Evolutionary conservation across 2,113 vertebrate species (phyloP).

Genomic region (Chaenocephalus aceratus): DNA sequence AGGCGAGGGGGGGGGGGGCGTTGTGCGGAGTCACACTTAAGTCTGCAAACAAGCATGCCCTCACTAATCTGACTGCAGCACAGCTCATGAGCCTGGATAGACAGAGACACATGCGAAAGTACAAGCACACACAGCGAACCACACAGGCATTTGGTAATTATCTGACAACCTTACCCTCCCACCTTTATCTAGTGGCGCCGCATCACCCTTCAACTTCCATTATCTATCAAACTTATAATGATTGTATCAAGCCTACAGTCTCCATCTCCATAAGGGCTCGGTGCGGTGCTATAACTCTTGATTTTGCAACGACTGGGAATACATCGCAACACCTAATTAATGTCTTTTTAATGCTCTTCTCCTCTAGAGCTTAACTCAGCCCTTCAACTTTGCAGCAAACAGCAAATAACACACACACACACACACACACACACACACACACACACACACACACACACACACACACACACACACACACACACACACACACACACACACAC

Average conservation of each 20-base stretch:
- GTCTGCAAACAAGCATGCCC: constrained; percentile 61
- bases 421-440: constrained; percentile 62
- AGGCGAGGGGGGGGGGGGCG: constrained; percentile 41
- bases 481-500: too few species aligned
- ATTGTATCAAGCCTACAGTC: constrained; percentile 78
- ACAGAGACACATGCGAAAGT: constrained; percentile 21
- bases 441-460: constrained; percentile 40
- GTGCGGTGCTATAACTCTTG: constrained; percentile 74
- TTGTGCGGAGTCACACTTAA: constrained; percentile 51
- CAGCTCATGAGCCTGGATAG: constrained; percentile 5
- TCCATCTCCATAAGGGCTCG: constrained; percentile 73
- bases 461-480: too few species aligned
- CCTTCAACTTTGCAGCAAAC: constrained; percentile 76
- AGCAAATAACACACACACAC: constrained; percentile 46
- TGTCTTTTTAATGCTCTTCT: constrained; percentile 84
- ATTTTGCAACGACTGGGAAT: constrained; percentile 77
- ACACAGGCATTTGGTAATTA: constrained; percentile 19
- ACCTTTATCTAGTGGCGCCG: constrained; percentile 62
- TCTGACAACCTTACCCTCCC: constrained; percentile 52
- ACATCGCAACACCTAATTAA: constrained; percentile 78
- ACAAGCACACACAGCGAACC: constrained; percentile 8
- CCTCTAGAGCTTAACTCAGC: constrained; percentile 79
- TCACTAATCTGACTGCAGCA: constrained; percentile 55
- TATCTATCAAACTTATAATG: constrained; percentile 80
- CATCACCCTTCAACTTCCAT: constrained; percentile 78